phyloP scores from a whole-genome alignment of 2,797 vertebrate species.

The Lindbergichthys nudifrons region DNA sequence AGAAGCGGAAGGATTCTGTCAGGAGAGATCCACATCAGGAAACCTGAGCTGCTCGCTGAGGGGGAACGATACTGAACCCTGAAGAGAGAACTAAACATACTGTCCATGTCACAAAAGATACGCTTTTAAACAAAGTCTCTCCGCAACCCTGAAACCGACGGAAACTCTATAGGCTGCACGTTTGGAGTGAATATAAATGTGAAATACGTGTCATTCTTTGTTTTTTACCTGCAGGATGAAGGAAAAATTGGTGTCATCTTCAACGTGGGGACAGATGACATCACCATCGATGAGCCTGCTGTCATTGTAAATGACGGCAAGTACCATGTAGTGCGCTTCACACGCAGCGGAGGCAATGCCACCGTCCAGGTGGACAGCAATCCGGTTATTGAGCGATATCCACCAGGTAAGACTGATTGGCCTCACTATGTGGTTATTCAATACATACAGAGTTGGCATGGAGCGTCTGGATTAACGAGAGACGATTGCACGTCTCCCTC shows the following conservation, averaged over 20 bases:
- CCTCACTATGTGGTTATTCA: conserved; percentile 6
- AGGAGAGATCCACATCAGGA: conserved; percentile 76
- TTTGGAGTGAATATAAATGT: not conserved
- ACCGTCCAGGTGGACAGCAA: conserved; percentile 97
- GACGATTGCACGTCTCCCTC: conserved; percentile 57
- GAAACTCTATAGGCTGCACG: not conserved
- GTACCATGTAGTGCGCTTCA: conserved; percentile 97
- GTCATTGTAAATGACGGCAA: conserved; percentile 94
- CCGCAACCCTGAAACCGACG: not conserved
- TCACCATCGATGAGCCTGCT: conserved; percentile 92
- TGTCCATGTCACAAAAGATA: conserved; percentile 63
- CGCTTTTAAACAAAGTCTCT: conserved; percentile 41
- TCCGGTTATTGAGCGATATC: conserved; percentile 94
- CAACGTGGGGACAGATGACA: conserved; percentile 96
- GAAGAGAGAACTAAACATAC: conserved; percentile 63
- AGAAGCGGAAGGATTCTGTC: conserved; percentile 81
- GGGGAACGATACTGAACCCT: conserved; percentile 63
- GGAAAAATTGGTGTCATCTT: conserved; percentile 95
- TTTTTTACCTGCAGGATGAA: conserved; percentile 86
- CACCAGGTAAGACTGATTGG: conserved; percentile 89
- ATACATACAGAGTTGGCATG: conserved; percentile 37
- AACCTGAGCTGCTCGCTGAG: conserved; percentile 64
- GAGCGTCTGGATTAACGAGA: conserved; percentile 40
- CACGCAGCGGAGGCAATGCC: conserved; percentile 95
- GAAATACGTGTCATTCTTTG: not conserved